Evolutionary conservation across 1,140 invertebrate species (phyloP).

Genomic region (Heliconius hermathena): DNA sequence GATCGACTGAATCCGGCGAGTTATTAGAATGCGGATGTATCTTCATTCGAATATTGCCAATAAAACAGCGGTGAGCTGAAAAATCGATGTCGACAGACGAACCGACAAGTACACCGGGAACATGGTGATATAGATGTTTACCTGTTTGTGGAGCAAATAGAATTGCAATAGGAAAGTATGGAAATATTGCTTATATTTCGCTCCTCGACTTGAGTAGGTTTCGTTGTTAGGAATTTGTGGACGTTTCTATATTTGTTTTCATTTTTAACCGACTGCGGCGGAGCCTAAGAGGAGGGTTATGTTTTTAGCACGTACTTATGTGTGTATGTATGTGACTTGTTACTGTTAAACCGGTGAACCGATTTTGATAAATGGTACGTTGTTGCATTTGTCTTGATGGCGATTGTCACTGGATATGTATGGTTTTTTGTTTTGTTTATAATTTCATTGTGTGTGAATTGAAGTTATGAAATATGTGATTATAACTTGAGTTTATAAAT

Average conservation of each 20-base stretch:
- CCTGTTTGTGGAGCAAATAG: slow-evolving; percentile 22
- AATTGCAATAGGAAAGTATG: slow-evolving; percentile 1
- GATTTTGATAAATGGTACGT: too few relatives aligned
- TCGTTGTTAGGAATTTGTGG: not conserved
- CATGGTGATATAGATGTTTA: slow-evolving; percentile 24
- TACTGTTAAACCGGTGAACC: too few relatives aligned
- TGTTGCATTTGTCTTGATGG: too few relatives aligned
- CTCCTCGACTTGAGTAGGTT: not conserved
- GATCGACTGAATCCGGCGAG: slow-evolving; percentile 48
- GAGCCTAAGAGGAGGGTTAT: too few relatives aligned
- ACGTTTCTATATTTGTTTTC: not conserved
- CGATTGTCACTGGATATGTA: too few relatives aligned
- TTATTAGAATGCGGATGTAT: slow-evolving; percentile 61
- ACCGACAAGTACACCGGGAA: slow-evolving; percentile 33
- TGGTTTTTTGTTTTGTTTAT: too few relatives aligned
- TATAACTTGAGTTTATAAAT: too few relatives aligned
- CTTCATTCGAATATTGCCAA: slow-evolving; percentile 76
- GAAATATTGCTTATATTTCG: not conserved
- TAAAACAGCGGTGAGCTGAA: slow-evolving; percentile 79
- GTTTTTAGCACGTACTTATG: too few relatives aligned
- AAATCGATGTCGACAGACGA: slow-evolving; percentile 79
- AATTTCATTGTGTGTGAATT: too few relatives aligned
- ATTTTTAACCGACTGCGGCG: not conserved
- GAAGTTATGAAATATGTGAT: too few relatives aligned
- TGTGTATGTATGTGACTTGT: too few relatives aligned